Conservation (phyloP, 2,797 vertebrate species). For the Melanotaenia parkinsoni region DNA sequence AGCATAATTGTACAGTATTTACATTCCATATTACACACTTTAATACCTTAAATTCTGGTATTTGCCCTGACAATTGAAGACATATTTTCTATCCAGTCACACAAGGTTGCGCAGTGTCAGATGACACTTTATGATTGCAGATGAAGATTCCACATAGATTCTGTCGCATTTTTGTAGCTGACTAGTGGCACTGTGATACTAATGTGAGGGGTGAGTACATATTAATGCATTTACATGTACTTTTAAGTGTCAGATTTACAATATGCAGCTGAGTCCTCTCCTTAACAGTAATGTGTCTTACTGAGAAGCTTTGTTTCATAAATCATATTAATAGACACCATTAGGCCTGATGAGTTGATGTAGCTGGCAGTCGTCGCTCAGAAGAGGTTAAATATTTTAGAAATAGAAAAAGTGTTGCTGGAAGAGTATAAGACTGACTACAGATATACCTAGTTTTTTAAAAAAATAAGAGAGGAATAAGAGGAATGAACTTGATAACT, state of each 20-base stretch:
- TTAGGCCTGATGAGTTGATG: too few relatives aligned
- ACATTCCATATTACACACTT: conserved; percentile 25
- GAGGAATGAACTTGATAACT: too few relatives aligned
- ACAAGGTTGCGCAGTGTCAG: conserved; percentile 14
- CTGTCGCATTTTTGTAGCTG: conserved; percentile 17
- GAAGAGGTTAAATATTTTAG: too few relatives aligned
- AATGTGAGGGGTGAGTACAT: not conserved
- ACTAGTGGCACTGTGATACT: not conserved
- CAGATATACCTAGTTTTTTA: too few relatives aligned
- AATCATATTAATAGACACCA: not conserved
- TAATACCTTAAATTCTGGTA: conserved; percentile 25
- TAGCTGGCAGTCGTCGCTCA: too few relatives aligned
- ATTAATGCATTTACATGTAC: conserved; percentile 10
- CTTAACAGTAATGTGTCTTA: conserved; percentile 30
- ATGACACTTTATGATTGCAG: conserved; percentile 17
- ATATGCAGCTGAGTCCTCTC: conserved; percentile 13
- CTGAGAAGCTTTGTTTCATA: conserved; percentile 21
- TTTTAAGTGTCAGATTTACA: conserved; percentile 27
- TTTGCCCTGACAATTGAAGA: conserved; percentile 7
- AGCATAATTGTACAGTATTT: conserved; percentile 27
- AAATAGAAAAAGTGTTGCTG: too few relatives aligned
- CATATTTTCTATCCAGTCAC: conserved; percentile 32
- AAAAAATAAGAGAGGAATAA: too few relatives aligned
- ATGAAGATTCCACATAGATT: conserved; percentile 6
- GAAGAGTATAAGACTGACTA: too few relatives aligned